Conservation (phyloP, 1,140 invertebrate species). For the Calephelis virginiensis region DNA sequence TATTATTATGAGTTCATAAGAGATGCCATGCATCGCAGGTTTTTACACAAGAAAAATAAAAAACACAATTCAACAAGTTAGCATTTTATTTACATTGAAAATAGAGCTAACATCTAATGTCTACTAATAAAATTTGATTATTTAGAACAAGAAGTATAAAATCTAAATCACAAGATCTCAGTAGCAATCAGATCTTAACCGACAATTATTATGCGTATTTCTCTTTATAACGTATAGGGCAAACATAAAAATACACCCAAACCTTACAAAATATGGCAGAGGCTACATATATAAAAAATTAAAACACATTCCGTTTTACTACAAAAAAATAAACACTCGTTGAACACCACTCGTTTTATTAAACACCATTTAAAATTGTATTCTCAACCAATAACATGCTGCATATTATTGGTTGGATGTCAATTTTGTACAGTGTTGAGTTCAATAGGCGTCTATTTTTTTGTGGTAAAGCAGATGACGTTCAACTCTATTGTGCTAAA, state of each 20-base stretch:
- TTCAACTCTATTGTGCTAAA: constrained; percentile 64
- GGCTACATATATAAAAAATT: constrained; percentile 31
- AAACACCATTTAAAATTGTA: no score
- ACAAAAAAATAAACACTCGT: no score
- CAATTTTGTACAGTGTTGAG: no score
- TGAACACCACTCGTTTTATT: no score
- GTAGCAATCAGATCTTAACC: constrained; percentile 66
- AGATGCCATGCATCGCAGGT: no score
- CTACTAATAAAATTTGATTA: constrained; percentile 75
- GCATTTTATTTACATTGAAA: constrained; percentile 79
- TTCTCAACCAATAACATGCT: no score
- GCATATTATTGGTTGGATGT: no score
- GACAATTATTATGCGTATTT: constrained; percentile 31
- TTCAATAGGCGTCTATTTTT: no score
- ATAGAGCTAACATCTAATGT: constrained; percentile 77
- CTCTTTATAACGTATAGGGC: constrained; percentile 32
- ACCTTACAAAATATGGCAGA: constrained; percentile 32
- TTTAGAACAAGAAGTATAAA: constrained; percentile 78
- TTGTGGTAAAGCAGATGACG: no score
- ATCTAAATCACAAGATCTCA: constrained; percentile 77
- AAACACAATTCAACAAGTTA: constrained; percentile 76
- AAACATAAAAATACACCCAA: constrained; percentile 51
- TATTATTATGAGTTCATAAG: no score
- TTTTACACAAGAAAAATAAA: constrained; percentile 30
- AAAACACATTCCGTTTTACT: constrained; percentile 40